Conservation (phyloP, 1,140 invertebrate species). For the Pteromalus puparum region DNA sequence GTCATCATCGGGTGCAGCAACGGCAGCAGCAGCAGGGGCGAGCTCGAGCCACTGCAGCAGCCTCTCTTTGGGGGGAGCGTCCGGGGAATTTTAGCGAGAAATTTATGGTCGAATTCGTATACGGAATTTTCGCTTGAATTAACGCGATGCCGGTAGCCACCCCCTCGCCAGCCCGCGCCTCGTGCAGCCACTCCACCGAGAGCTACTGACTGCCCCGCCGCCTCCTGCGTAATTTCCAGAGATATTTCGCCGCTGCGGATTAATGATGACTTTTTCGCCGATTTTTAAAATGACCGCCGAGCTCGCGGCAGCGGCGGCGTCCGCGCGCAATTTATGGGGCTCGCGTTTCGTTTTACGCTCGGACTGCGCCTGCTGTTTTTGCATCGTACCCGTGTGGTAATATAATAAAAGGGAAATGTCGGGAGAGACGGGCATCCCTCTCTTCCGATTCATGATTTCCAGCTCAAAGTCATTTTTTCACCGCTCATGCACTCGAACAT, state of each 20-base stretch:
- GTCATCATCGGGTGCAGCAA: constrained; percentile 72
- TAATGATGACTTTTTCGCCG: constrained; percentile 26
- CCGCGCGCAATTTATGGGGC: not conserved
- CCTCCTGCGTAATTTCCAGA: constrained; percentile 9
- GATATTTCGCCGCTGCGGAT: not conserved
- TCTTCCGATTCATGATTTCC: not conserved
- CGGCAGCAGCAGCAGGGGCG: constrained; percentile 21
- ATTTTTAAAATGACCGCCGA: constrained; percentile 12
- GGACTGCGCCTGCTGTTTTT: not conserved
- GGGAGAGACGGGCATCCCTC: not conserved
- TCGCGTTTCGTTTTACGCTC: not conserved
- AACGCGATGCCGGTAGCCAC: constrained; percentile 8
- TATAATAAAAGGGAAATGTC: no score
- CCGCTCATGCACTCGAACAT: no score
- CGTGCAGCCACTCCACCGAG: not conserved
- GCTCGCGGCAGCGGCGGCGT: not conserved
- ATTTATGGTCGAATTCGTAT: constrained; percentile 50
- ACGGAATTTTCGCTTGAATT: constrained; percentile 48
- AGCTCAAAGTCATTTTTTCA: no score
- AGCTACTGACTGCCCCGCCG: not conserved
- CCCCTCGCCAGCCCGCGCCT: not conserved
- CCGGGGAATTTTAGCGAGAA: constrained; percentile 51
- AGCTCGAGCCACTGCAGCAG: constrained; percentile 58
- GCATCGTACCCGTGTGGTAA: not conserved
- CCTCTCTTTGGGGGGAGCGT: constrained; percentile 59